A percentile compares a stretch with the other conserved stretches of the same genome.
Evolutionary conservation across 2,888 invertebrate genomes (phyloP).

Genomic region (Pheosia gnoma): DNA sequence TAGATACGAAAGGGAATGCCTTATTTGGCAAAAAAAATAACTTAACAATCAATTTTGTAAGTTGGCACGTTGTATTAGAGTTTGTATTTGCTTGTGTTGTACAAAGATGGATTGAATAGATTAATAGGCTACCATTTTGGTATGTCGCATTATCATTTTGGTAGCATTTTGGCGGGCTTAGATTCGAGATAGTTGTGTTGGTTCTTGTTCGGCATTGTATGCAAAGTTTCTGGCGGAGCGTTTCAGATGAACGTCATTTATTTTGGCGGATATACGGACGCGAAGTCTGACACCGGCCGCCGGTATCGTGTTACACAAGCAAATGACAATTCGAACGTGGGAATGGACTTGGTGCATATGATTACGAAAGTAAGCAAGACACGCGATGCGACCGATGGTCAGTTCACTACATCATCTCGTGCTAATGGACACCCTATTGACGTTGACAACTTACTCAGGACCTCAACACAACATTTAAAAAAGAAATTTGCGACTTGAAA

Average conservation of each 20-base stretch:
- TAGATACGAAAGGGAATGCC: slow-evolving; percentile 23
- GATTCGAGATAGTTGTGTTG: slow-evolving; percentile 37
- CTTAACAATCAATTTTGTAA: slow-evolving; percentile 17
- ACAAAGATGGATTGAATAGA: slow-evolving; percentile 16
- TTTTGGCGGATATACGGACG: neutral
- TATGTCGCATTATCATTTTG: slow-evolving; percentile 38
- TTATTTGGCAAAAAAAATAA: slow-evolving; percentile 29
- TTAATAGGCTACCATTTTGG: slow-evolving; percentile 34
- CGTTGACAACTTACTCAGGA: too few species aligned
- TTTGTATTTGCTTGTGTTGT: slow-evolving; percentile 13
- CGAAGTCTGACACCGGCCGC: neutral
- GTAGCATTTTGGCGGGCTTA: slow-evolving; percentile 31
- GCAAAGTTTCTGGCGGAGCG: slow-evolving; percentile 25
- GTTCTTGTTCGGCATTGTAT: slow-evolving; percentile 41
- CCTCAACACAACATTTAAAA: too few species aligned
- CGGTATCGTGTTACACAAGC: neutral
- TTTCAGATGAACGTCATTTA: slow-evolving; percentile 5
- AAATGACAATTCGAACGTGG: slow-evolving; percentile 1
- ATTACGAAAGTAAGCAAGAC: neutral
- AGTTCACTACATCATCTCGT: neutral
- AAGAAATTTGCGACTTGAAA: too few species aligned
- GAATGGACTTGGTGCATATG: neutral
- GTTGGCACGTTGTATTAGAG: slow-evolving; percentile 12
- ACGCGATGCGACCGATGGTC: neutral
- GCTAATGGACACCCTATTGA: too few species aligned